Conservation (phyloP, 2,888 invertebrate species). For the Volucella zonaria region DNA sequence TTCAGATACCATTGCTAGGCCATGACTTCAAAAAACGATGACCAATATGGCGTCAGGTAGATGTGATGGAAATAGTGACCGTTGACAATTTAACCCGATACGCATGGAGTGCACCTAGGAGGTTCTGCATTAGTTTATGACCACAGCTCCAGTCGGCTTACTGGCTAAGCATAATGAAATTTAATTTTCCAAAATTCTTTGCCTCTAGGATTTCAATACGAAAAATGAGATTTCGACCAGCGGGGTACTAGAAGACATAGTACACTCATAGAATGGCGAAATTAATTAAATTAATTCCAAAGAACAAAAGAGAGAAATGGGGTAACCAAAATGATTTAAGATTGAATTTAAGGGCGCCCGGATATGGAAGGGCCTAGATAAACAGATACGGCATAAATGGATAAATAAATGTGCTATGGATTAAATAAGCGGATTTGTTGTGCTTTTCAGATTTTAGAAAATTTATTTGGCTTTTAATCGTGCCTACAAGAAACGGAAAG, state of each 20-base stretch:
- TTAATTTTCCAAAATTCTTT: neutral
- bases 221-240: conserved; percentile 18
- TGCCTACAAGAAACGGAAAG: neutral
- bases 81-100: conserved; percentile 22
- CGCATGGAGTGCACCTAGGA: conserved; percentile 2
- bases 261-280: conserved; percentile 45
- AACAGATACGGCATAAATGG: neutral
- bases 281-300: conserved; percentile 58
- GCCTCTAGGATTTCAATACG: conserved; percentile 1
- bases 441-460: neutral
- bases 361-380: conserved; percentile 10
- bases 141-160: neutral
- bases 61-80: conserved; percentile 6
- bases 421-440: neutral
- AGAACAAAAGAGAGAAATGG: conserved; percentile 4
- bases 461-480: neutral
- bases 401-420: neutral
- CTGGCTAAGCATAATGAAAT: conserved; percentile 8
- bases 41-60: conserved; percentile 57
- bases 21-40: conserved; percentile 25
- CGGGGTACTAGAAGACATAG: conserved; percentile 26
- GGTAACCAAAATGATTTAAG: neutral
- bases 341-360: conserved; percentile 5
- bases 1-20: no score
- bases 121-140: neutral